Percentiles rank a stretch among this genome's conserved stretches.
Conservation (phyloP, 2,113 vertebrate species). For the Mormyrus lacerda region DNA sequence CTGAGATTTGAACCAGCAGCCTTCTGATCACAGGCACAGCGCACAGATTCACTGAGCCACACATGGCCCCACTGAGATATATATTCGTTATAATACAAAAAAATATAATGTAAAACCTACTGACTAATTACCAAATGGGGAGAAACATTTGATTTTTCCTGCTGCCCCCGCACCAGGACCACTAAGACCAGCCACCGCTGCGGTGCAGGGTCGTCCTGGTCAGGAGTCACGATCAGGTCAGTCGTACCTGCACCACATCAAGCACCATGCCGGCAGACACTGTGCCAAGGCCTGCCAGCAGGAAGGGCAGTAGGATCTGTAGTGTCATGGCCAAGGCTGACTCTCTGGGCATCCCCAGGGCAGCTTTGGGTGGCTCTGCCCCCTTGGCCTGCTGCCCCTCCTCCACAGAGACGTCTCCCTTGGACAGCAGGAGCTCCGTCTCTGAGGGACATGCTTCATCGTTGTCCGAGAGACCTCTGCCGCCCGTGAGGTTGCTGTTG, state of each 20-base stretch:
- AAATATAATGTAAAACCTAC: background rate
- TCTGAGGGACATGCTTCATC: conserved; percentile 63
- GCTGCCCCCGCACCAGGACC: background rate
- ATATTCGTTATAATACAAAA: background rate
- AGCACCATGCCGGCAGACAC: conserved; percentile 95
- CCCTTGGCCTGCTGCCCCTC: conserved; percentile 24
- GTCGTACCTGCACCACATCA: conserved; percentile 84
- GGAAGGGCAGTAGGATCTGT: conserved; percentile 86
- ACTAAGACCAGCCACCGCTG: background rate
- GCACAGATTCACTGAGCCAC: background rate
- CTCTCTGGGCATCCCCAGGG: conserved; percentile 72
- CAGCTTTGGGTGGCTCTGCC: background rate
- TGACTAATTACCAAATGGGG: background rate
- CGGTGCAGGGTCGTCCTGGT: background rate
- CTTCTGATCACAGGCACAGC: background rate
- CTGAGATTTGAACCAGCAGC: background rate
- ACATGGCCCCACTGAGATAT: background rate
- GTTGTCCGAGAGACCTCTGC: conserved; percentile 62
- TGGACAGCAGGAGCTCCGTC: conserved; percentile 72
- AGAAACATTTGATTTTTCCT: background rate
- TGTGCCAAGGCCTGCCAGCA: conserved; percentile 89
- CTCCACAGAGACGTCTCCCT: conserved; percentile 45
- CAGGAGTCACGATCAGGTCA: background rate
- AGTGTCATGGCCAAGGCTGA: conserved; percentile 80
- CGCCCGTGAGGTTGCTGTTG: conserved; percentile 63